A percentile compares a stretch with the other conserved stretches of the same genome.
phyloP scores from a whole-genome alignment of 64 coral and sea anemone genomes.

The Hydrozoanthus tunicans region DNA sequence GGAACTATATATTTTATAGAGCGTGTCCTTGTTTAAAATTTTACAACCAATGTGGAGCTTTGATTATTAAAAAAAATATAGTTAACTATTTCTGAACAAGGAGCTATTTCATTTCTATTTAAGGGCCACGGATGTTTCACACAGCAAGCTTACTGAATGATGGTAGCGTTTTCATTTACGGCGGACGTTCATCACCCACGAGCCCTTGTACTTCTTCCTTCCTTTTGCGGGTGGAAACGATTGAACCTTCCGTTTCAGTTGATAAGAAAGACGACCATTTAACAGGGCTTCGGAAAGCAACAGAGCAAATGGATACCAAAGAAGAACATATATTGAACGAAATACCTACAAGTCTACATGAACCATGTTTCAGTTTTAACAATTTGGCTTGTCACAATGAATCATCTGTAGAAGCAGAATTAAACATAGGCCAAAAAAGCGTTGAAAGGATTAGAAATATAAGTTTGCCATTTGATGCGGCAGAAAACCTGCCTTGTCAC shows the following conservation, averaged over 20 bases:
- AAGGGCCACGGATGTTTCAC: conserved; percentile 85
- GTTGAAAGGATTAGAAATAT: neutral
- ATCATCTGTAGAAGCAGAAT: neutral
- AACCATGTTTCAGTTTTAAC: neutral
- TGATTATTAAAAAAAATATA: too few species aligned
- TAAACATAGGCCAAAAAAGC: neutral
- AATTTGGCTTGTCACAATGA: neutral
- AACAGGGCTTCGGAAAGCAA: neutral
- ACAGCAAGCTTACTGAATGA: conserved; percentile 59
- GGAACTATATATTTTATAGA: too few species aligned
- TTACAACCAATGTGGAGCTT: neutral
- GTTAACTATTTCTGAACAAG: neutral
- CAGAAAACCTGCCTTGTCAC: neutral
- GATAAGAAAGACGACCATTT: neutral
- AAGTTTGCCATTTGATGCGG: neutral
- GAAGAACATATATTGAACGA: neutral
- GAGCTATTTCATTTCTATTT: neutral
- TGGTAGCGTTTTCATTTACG: conserved; percentile 60
- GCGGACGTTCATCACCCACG: conserved; percentile 77
- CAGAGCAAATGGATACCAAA: neutral
- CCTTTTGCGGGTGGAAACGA: conserved; percentile 1
- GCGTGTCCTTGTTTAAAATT: too few species aligned
- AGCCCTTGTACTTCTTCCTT: conserved; percentile 62
- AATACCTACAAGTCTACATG: neutral
- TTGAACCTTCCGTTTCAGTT: neutral